Conservation (phyloP, 2,888 invertebrate genomes). For the Mesorhabditis sp. region DNA sequence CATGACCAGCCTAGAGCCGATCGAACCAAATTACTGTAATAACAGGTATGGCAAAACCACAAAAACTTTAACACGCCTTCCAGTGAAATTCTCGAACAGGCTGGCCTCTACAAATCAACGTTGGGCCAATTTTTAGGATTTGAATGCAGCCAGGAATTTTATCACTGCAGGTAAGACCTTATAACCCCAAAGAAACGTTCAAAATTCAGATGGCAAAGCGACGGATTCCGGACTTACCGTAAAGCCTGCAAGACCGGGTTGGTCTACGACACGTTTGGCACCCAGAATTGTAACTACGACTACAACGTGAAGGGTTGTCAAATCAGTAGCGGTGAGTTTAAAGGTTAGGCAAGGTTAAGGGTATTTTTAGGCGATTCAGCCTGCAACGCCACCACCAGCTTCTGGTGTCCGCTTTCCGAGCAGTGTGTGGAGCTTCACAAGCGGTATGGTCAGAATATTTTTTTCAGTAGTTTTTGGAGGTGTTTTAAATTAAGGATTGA, state of each 20-base stretch:
- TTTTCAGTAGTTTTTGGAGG: no score
- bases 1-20: slow-evolving; percentile 27
- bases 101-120: slow-evolving; percentile 44
- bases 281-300: slow-evolving; percentile 58
- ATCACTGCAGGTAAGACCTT: slow-evolving; percentile 42
- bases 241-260: slow-evolving; percentile 51
- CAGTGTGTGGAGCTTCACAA: slow-evolving; percentile 31
- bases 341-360: background rate
- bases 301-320: slow-evolving; percentile 55
- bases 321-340: slow-evolving; percentile 22
- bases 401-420: slow-evolving; percentile 50
- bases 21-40: slow-evolving; percentile 51
- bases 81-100: slow-evolving; percentile 37
- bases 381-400: slow-evolving; percentile 45
- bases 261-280: slow-evolving; percentile 55
- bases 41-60: slow-evolving; percentile 22
- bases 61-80: slow-evolving; percentile 7
- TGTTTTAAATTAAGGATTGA: no score
- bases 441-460: no score
- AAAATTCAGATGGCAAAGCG: slow-evolving; percentile 45
- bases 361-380: slow-evolving; percentile 21
- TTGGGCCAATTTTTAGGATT: slow-evolving; percentile 56
- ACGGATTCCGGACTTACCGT: slow-evolving; percentile 53
- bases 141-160: slow-evolving; percentile 54
- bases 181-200: background rate